Evolutionary conservation across 1,140 invertebrate species (phyloP).

Genomic region (Bathynomus jamesi): DNA sequence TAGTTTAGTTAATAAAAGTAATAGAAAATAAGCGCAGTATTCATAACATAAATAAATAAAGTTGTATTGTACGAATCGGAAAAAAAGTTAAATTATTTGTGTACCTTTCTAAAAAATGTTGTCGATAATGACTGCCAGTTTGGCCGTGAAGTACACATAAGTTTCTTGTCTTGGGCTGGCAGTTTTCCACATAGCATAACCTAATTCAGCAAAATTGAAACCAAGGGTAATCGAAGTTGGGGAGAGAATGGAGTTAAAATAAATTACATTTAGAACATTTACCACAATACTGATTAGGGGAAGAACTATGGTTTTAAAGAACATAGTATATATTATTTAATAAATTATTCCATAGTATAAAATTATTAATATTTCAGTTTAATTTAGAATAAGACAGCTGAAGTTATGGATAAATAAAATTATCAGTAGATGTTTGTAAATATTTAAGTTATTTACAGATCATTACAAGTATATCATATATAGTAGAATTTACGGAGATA

Average conservation of each 20-base stretch:
- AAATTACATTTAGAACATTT: background rate
- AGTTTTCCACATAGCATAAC: slow-evolving; percentile 53
- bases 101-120: slow-evolving; percentile 56
- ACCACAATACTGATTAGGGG: background rate
- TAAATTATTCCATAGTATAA: background rate
- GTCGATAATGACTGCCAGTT: slow-evolving; percentile 61
- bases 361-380: too few relatives aligned
- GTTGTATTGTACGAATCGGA: too few relatives aligned
- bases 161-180: slow-evolving; percentile 46
- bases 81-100: too few relatives aligned
- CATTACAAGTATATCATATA: background rate
- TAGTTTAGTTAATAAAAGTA: too few relatives aligned
- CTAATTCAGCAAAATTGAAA: too few relatives aligned
- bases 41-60: too few relatives aligned
- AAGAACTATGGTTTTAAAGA: background rate
- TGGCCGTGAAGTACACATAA: slow-evolving; percentile 56
- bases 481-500: background rate
- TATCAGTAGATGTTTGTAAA: background rate
- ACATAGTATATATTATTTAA: background rate
- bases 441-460: background rate
- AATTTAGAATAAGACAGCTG: too few relatives aligned
- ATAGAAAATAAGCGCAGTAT: too few relatives aligned
- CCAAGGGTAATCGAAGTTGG: too few relatives aligned
- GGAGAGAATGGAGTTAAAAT: background rate
- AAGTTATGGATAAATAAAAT: background rate